Conservation (phyloP, 2,888 invertebrate species). For the Lapara coniferarum region DNA sequence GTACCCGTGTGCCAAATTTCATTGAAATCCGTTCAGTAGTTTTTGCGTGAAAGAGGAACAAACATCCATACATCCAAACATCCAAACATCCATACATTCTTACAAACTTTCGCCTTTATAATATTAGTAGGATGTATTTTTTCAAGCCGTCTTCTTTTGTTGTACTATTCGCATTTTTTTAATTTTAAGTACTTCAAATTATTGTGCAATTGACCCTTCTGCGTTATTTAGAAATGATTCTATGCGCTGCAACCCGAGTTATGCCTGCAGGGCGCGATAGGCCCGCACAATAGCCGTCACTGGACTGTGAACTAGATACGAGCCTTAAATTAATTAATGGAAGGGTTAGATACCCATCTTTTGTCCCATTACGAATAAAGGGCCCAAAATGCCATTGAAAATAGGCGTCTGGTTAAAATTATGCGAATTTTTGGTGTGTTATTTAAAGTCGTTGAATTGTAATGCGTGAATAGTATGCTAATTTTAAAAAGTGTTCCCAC, state of each 20-base stretch:
- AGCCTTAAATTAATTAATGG: constrained; percentile 59
- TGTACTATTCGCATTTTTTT: too few species aligned
- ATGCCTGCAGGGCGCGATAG: constrained; percentile 46
- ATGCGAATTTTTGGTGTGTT: constrained; percentile 13
- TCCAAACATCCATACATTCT: too few species aligned
- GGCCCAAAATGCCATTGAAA: constrained; percentile 39
- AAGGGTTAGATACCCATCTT: constrained; percentile 47
- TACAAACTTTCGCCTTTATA: too few species aligned
- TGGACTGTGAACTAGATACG: constrained; percentile 61
- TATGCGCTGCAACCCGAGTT: constrained; percentile 32
- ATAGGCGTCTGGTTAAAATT: constrained; percentile 26
- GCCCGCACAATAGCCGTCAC: constrained; percentile 50
- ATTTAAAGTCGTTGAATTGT: constrained; percentile 2
- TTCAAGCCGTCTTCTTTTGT: too few species aligned
- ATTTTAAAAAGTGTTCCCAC: too few species aligned
- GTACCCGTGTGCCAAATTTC: too few species aligned
- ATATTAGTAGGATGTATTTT: too few species aligned
- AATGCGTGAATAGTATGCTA: not conserved
- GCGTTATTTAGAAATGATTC: constrained; percentile 31
- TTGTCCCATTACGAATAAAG: constrained; percentile 39
- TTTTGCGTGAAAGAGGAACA: too few species aligned
- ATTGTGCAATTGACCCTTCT: constrained; percentile 10
- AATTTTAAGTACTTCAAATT: too few species aligned
- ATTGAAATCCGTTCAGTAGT: too few species aligned
- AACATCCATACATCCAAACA: too few species aligned